Percentiles rank a stretch among this genome's conserved stretches.
phyloP scores from a whole-genome alignment of 2,888 invertebrate genomes.

The Anthophora plumipes region DNA sequence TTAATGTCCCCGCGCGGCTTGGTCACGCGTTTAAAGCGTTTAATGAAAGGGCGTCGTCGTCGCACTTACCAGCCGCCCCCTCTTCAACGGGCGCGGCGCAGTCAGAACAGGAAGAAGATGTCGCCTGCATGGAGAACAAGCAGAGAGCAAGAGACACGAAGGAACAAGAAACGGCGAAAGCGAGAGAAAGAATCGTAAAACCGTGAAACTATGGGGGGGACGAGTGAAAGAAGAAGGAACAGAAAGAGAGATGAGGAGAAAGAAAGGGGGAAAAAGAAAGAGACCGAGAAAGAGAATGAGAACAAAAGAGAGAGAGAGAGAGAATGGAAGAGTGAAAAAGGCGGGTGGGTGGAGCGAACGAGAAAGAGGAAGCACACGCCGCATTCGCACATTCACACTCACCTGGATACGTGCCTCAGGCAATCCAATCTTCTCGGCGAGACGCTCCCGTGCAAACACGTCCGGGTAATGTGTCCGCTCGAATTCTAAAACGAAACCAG shows the following conservation, averaged over 20 bases:
- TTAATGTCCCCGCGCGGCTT: conserved; percentile 64
- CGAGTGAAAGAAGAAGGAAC: too few relatives aligned
- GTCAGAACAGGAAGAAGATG: conserved; percentile 40
- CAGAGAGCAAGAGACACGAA: neutral
- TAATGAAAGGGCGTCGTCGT: conserved; percentile 77
- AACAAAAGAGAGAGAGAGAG: neutral
- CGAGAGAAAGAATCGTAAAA: too few relatives aligned
- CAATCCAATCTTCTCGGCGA: conserved; percentile 98
- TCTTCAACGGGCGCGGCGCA: conserved; percentile 54
- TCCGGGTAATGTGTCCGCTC: conserved; percentile 99
- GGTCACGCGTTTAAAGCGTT: conserved; percentile 73
- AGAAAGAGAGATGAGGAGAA: too few relatives aligned
- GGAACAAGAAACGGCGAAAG: neutral
- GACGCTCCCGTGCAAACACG: conserved; percentile 97
- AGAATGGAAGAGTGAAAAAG: neutral
- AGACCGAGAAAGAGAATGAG: neutral
- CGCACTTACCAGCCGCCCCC: conserved; percentile 68
- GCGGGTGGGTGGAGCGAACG: conserved; percentile 64
- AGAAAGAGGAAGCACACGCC: conserved; percentile 76
- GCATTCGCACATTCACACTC: conserved; percentile 87
- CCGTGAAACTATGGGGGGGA: too few relatives aligned
- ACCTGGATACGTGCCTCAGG: conserved; percentile 99
- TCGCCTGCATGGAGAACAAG: neutral
- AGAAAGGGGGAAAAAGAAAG: too few relatives aligned
- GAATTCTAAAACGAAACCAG: conserved; percentile 90